These are phyloP conservation scores for Stenichneumon culpator DNA, from an alignment of 2,888 invertebrate species.

Conservation along the genomic window DNA sequence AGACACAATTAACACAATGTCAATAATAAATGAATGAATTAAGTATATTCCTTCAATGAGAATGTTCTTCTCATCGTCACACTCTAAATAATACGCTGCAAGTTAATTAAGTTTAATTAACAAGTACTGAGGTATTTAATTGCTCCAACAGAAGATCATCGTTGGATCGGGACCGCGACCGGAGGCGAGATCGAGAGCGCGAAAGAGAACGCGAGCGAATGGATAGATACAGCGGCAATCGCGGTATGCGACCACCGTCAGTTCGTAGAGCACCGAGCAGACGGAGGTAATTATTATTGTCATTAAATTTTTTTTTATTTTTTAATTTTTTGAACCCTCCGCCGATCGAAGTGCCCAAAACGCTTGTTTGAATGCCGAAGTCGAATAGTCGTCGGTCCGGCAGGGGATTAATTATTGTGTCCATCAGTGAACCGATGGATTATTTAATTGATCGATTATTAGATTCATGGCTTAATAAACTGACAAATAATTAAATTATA, in stretches of 20 bases:
- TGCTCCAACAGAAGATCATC: slow-evolving; percentile 78
- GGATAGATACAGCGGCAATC: slow-evolving; percentile 82
- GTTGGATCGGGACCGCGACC: slow-evolving; percentile 86
- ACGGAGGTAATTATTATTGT: slow-evolving; percentile 78
- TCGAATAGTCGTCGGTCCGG: too few relatives aligned
- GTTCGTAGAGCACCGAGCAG: slow-evolving; percentile 81
- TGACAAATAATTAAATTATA: not conserved
- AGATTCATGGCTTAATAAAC: too few relatives aligned
- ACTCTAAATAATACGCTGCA: not conserved
- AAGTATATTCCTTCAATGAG: not conserved
- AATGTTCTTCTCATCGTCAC: not conserved
- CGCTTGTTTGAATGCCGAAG: too few relatives aligned
- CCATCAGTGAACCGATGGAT: too few relatives aligned
- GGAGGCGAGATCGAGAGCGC: slow-evolving; percentile 81
- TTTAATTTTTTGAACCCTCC: not conserved
- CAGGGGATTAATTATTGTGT: too few relatives aligned
- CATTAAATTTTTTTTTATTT: not conserved
- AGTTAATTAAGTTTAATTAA: not conserved
- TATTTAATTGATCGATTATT: not conserved
- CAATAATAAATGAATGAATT: too few relatives aligned
- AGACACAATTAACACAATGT: too few relatives aligned
- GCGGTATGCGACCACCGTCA: slow-evolving; percentile 84
- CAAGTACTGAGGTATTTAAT: not conserved
- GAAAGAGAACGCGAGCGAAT: slow-evolving; percentile 80
- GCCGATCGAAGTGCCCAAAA: too few relatives aligned